Base-by-base conservation (phyloP, 1,140 invertebrate species). In the Panonychus citri region DNA sequence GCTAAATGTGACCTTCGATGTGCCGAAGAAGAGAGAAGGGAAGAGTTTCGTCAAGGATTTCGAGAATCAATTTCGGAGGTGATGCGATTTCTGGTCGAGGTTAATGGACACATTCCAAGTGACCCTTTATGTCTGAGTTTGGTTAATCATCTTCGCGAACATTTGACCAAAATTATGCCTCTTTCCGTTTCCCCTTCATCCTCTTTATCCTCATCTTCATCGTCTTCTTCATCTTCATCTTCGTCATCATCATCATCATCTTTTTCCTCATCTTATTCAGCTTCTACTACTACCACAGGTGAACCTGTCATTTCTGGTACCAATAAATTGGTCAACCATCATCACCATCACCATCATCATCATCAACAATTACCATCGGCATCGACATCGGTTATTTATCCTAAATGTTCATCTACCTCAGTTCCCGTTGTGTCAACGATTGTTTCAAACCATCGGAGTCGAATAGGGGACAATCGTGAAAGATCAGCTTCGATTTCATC, bases 11-110 rank as follows among this genome's bases (percentile, higher is more conserved):
- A 51, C 10, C 49, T 51, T 12, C 49, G 28, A 51, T 17, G 10
- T 12, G 10, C 8, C 12, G 37, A 54, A 42, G 53, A 54, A 19
- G 53, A 54, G 53, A 17, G 24, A 26, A n/a, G 21, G n/a, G 17
- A 34, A 46, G 75, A 80, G 55, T 87, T 82, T 63, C 76, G 77
- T 48, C 63, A 77, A 7, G 85, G 89, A 3, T 94, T 81, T 70
- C 82, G 86, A 67, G 87, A 93, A 67, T 90, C 87, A 61, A 75
- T 89, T 60, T 81, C 81, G 1, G 88, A 95, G 66, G 79, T 81
- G 0, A 80, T 91, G 70, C 76, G 85, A 61, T 94, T 85, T 67
- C 76, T 94, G 19, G 81, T 87, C 2, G 86, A 93, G 62, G 76
- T 79, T 1, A 83, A 88, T 65, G 83, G 81, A 1, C 77, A 79